Evolutionary conservation across 2,113 vertebrate genomes (phyloP), one percentile per base, ranked within the genome.

Genomic region (Elephantulus edwardii): DNA sequence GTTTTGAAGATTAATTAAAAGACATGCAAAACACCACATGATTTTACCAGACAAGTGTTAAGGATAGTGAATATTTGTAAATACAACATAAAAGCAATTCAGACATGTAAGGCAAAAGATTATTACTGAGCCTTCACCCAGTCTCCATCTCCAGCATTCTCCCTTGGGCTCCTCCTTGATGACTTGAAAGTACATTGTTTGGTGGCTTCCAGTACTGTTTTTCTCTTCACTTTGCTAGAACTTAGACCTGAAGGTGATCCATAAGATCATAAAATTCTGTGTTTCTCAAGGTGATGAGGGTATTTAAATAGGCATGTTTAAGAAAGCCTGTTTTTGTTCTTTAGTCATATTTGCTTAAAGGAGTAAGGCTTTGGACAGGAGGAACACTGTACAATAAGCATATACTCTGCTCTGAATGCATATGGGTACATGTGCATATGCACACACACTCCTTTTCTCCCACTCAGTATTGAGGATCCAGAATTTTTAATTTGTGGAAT

Each of bases 161-260:
- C 75, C 60, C n/a, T 24, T 68, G 46, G 80, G 60, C 8, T 92
- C 54, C 54, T 81, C 8, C 35, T 0, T 79, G 72, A 64, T 76
- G 70, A 71, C 56, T 83, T 58, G 56, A 72, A 46, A 48, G 68
- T 26, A 1, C 38, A 72, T 7, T 66, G 30, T 48, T 77, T 54
- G 35, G 42, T 60, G 11, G 56, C 30, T 85, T 87, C 78, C 78
- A 91, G 48, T 76, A 66, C 54, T n/a, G 4, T 50, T 46, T 81
- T 46, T 80, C 38, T 91, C 30, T 75, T 94, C 56, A 70, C 30
- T 85, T 28, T 83, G 79, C 58, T 89, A 70, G 68, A 92, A 95
- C 68, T 89, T 7, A 60, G 82, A 90, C 80, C 89, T 88, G 42
- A 89, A 88, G 91, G 40, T 79, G 82, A 93, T 60, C 74, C 58